Conservation (phyloP, 1,140 invertebrate genomes). For the Cydia fagiglandana region DNA sequence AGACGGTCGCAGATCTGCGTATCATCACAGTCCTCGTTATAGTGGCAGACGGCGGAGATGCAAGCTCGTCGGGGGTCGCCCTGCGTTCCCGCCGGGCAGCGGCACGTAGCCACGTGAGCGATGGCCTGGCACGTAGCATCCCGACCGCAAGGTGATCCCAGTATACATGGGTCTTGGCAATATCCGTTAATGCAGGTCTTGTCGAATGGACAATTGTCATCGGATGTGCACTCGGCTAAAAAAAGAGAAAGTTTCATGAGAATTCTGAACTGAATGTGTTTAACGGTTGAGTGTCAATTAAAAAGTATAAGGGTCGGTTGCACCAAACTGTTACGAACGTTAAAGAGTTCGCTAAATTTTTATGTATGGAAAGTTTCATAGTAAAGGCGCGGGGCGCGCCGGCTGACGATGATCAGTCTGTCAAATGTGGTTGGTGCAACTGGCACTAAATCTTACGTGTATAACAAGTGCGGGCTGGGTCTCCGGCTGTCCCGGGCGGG, state of each 20-base stretch:
- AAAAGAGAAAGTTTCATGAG: constrained; percentile 43
- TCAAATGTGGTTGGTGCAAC: no score
- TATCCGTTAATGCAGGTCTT: constrained; percentile 89
- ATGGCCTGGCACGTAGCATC: constrained; percentile 88
- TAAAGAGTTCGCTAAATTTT: no score
- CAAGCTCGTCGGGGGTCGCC: constrained; percentile 90
- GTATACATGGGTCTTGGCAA: constrained; percentile 88
- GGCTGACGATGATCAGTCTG: no score
- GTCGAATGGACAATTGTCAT: constrained; percentile 92
- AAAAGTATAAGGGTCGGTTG: no score
- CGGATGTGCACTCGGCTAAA: constrained; percentile 89
- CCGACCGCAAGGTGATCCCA: constrained; percentile 85
- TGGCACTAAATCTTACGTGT: constrained; percentile 88
- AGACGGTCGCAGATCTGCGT: constrained; percentile 91
- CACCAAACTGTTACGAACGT: no score
- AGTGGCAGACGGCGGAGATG: constrained; percentile 90
- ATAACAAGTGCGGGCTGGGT: constrained; percentile 91
- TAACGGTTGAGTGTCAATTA: no score
- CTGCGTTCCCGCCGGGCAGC: constrained; percentile 90
- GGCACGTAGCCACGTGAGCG: constrained; percentile 88
- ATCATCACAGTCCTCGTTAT: constrained; percentile 93
- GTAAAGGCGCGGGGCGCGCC: no score
- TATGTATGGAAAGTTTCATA: no score
- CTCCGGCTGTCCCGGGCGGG: constrained; percentile 90
- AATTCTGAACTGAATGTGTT: neutral